Percentiles rank a stretch among this genome's conserved stretches.
phyloP scores from a whole-genome alignment of 35 echinoderm and acorn worm genomes.

The Chiridota heheva region DNA sequence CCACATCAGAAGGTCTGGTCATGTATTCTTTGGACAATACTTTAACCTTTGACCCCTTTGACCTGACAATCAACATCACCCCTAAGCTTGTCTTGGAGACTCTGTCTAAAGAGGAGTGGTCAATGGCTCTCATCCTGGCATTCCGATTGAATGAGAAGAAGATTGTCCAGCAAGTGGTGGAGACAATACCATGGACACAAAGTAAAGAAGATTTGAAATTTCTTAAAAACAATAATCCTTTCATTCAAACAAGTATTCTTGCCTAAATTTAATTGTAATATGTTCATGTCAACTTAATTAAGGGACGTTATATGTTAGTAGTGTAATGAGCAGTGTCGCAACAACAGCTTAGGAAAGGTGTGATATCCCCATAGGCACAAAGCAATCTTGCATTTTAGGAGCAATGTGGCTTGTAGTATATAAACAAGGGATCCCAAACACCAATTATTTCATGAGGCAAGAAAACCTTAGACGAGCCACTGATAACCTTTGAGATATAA shows the following conservation, averaged over 20 bases:
- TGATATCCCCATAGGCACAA: not conserved
- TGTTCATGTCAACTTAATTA: not conserved
- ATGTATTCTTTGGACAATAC: slow-evolving; percentile 87
- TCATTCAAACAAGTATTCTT: not conserved
- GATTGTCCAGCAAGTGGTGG: slow-evolving; percentile 78
- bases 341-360: not conserved
- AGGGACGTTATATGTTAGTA: not conserved
- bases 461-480: no score
- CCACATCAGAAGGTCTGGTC: slow-evolving; percentile 91
- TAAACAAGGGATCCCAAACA: no score
- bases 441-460: no score
- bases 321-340: not conserved
- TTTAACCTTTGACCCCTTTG: slow-evolving; percentile 97
- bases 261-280: not conserved
- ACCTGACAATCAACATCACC: slow-evolving; percentile 85
- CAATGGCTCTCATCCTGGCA: slow-evolving; percentile 70
- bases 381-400: not conserved
- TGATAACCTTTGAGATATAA: no score
- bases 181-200: slow-evolving; percentile 72
- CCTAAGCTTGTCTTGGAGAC: slow-evolving; percentile 57
- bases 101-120: slow-evolving; percentile 67
- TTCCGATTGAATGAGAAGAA: slow-evolving; percentile 82
- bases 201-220: slow-evolving; percentile 31
- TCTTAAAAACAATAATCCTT: not conserved
- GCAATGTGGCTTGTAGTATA: no score